Conservation (phyloP, 2,888 invertebrate species). For the Scotopteryx bipunctaria region DNA sequence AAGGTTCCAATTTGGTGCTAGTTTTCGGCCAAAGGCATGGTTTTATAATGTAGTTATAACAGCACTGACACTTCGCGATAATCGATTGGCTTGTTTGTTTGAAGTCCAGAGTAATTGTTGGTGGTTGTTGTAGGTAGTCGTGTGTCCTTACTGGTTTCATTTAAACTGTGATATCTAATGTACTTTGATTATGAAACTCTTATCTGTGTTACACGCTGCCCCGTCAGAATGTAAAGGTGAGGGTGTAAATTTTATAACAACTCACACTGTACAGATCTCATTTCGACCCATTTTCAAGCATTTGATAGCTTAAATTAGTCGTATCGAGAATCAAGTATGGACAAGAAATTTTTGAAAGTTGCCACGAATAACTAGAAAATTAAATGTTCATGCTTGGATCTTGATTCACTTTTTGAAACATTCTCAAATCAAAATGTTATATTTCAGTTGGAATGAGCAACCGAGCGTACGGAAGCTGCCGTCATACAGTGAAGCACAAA, state of each 20-base stretch:
- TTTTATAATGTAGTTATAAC: constrained; percentile 24
- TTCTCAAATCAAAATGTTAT: constrained; percentile 1
- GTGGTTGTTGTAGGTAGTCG: constrained; percentile 47
- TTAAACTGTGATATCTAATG: constrained; percentile 35
- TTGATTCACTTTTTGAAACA: background rate
- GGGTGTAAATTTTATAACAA: constrained; percentile 38
- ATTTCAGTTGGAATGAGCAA: constrained; percentile 82
- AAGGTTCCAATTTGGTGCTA: constrained; percentile 28
- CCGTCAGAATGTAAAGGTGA: constrained; percentile 80
- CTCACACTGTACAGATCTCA: constrained; percentile 17
- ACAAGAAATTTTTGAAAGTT: background rate
- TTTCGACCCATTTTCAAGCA: too few relatives aligned
- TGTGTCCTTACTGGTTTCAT: constrained; percentile 33
- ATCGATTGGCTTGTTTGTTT: constrained; percentile 45
- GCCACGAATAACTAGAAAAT: too few relatives aligned
- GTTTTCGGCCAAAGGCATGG: constrained; percentile 30
- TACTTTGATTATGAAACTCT: constrained; percentile 72
- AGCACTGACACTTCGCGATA: constrained; percentile 37
- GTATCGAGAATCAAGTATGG: too few relatives aligned
- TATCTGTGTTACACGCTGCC: constrained; percentile 82
- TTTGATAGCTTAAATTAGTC: too few relatives aligned
- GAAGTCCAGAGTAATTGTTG: constrained; percentile 41
- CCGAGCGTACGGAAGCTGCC: constrained; percentile 78
- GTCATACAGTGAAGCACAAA: constrained; percentile 81
- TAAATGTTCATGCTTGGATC: background rate